Percentiles rank a stretch among this genome's conserved stretches.
Conservation (phyloP, 2,888 invertebrate species). For the Hololepta plana region DNA sequence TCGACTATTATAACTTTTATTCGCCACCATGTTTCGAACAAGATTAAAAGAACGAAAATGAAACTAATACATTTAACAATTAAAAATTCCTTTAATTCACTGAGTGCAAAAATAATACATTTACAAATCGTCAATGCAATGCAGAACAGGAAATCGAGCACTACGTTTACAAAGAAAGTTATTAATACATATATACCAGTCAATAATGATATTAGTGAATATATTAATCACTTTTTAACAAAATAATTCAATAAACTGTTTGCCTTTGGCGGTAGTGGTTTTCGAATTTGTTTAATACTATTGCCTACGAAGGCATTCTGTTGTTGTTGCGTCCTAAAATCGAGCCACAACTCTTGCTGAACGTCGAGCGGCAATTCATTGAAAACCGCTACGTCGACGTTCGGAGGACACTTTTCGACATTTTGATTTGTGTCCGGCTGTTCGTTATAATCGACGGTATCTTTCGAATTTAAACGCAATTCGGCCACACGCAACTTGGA, state of each 20-base stretch:
- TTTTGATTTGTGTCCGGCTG: constrained; percentile 11
- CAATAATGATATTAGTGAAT: no score
- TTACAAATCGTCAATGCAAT: no score
- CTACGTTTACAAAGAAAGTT: no score
- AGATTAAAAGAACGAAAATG: not conserved
- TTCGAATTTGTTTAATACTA: constrained; percentile 30
- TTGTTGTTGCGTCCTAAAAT: constrained; percentile 44
- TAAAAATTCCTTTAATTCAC: not conserved
- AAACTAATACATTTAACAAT: not conserved
- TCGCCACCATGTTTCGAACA: no score
- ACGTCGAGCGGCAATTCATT: constrained; percentile 51
- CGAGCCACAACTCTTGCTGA: constrained; percentile 53
- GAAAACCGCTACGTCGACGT: constrained; percentile 50
- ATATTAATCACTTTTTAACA: constrained; percentile 26
- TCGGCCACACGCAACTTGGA: constrained; percentile 51
- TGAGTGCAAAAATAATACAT: no score
- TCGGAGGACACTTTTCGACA: constrained; percentile 36
- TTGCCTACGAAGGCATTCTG: constrained; percentile 12
- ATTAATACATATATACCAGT: no score
- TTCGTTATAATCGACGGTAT: constrained; percentile 21
- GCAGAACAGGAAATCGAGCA: no score
- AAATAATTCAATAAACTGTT: constrained; percentile 53
- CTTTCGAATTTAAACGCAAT: constrained; percentile 43
- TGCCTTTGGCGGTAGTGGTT: constrained; percentile 37
- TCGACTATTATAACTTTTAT: no score